Percentiles rank a stretch among this genome's conserved stretches.
Evolutionary conservation across 2,888 invertebrate species (phyloP).

Genomic region (Parascotia fuliginaria): DNA sequence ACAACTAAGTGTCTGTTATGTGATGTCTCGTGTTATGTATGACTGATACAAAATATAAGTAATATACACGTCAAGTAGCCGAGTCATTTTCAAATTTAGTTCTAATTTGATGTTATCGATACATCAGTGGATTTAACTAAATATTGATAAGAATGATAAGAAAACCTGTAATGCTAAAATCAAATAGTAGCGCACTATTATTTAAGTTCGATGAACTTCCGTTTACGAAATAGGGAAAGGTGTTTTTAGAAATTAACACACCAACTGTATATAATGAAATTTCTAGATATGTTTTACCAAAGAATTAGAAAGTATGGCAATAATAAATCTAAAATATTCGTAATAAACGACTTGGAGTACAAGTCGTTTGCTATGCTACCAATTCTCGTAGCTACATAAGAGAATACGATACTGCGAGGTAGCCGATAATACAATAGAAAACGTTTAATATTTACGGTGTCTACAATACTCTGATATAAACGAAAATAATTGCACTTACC

Average conservation of each 20-base stretch:
- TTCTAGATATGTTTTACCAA: not conserved
- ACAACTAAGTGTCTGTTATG: slow-evolving; percentile 39
- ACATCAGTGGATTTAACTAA: slow-evolving; percentile 53
- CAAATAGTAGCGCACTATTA: slow-evolving; percentile 46
- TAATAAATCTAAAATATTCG: not conserved
- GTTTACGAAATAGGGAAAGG: slow-evolving; percentile 72
- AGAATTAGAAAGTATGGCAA: not conserved
- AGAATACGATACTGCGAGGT: not conserved
- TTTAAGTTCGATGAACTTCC: slow-evolving; percentile 79
- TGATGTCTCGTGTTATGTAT: not conserved
- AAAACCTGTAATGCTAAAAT: slow-evolving; percentile 47
- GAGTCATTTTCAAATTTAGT: slow-evolving; percentile 16
- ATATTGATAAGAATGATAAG: slow-evolving; percentile 71
- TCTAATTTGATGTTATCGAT: slow-evolving; percentile 33
- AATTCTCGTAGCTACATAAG: too few relatives aligned
- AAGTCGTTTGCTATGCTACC: too few relatives aligned
- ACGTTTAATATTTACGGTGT: slow-evolving; percentile 4
- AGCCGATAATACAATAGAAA: slow-evolving; percentile 2
- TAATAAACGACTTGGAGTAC: slow-evolving; percentile 2
- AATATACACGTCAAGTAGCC: not conserved
- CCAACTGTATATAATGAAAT: too few relatives aligned
- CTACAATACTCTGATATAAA: slow-evolving; percentile 8
- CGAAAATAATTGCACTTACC: slow-evolving; percentile 59
- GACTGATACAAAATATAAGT: not conserved
- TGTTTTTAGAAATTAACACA: slow-evolving; percentile 60